Percentiles rank a stretch among this genome's conserved stretches.
phyloP scores from a whole-genome alignment of 1,140 invertebrate species.

The Tetragnatha versicolor region DNA sequence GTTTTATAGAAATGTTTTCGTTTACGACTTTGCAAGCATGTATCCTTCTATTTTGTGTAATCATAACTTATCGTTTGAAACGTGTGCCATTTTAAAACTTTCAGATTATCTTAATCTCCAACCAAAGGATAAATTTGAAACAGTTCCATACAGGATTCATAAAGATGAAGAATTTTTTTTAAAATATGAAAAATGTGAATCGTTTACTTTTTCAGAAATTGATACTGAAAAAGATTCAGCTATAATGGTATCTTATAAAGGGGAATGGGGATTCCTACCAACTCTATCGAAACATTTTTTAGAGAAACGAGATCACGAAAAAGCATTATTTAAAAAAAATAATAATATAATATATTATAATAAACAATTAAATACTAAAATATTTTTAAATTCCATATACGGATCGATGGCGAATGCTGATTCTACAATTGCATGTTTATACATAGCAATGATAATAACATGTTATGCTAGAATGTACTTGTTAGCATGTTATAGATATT shows the following conservation, averaged over 20 bases:
- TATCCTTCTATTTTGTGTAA: slow-evolving; percentile 22
- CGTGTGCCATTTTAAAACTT: not conserved
- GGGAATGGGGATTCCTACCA: slow-evolving; percentile 10
- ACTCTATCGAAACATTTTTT: slow-evolving; percentile 12
- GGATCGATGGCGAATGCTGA: slow-evolving; percentile 10
- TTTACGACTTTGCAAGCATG: slow-evolving; percentile 26
- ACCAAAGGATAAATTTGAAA: not conserved
- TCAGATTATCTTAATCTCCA: not conserved
- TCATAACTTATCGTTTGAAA: slow-evolving; percentile 15
- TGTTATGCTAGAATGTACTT: slow-evolving; percentile 23
- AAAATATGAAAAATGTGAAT: slow-evolving; percentile 15
- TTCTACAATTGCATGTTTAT: not conserved
- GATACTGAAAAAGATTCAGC: not conserved
- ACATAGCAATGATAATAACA: slow-evolving; percentile 26
- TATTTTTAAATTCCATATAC: slow-evolving; percentile 31
- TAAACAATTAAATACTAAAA: slow-evolving; percentile 22
- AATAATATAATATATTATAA: slow-evolving; percentile 11
- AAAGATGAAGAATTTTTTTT: slow-evolving; percentile 1
- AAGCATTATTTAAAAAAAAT: not conserved
- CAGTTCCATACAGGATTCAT: slow-evolving; percentile 11
- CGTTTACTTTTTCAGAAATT: slow-evolving; percentile 6
- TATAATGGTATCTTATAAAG: slow-evolving; percentile 1
- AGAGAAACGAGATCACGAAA: not conserved
- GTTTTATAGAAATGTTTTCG: slow-evolving; percentile 13
- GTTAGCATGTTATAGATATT: slow-evolving; percentile 8